Evolutionary conservation across 2,797 vertebrate species (phyloP), one percentile per base, ranked within the genome.

Genomic region (Astyanax mexicanus): DNA sequence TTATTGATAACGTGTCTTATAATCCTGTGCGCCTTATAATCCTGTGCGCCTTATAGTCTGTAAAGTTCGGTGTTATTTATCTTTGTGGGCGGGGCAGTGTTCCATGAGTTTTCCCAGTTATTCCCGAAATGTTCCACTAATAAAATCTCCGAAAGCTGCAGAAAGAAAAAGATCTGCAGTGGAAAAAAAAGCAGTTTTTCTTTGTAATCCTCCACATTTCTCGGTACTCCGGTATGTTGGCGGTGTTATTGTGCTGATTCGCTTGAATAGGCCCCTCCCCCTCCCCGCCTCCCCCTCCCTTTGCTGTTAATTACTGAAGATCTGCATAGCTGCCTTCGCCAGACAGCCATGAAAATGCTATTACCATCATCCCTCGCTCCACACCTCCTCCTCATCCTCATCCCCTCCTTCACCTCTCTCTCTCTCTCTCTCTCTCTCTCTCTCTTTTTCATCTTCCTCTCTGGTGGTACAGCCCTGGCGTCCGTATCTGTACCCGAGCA

Each of bases 241-340:
- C 87, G 17, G 54, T 15, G 15, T 61, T 61, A 38, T 21, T 40
- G 58, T 9, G 37, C 32, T 40, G 58, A 61, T 61, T 4, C 61
- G 58, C 85, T 86, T 86, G 84, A 81, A 85, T 69, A 73, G 78
- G 80, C 74, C 80, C 10, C 27, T 1, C 10, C 27, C 1, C 54
- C 10, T 29, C 19, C 12, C 32, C 29, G 77, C 84, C 85, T 67
- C 85, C 80, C 84, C 85, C 69, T 85, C 80, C 89, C 88, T 86
- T 85, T 82, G 90, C 88, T 84, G 84, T 87, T 91, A 91, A 92
- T 93, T 91, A 92, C 85, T 71, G 78, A 68, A 66, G 81, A 84
- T 88, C 86, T 90, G 87, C 90, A 84, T 88, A 88, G 88, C 87
- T 81, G 86, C 83, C 69, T 88, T 23, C 7, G 19, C 45, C 64